Conservation (phyloP, 1,140 invertebrate species). For the Drosophila ambigua region DNA sequence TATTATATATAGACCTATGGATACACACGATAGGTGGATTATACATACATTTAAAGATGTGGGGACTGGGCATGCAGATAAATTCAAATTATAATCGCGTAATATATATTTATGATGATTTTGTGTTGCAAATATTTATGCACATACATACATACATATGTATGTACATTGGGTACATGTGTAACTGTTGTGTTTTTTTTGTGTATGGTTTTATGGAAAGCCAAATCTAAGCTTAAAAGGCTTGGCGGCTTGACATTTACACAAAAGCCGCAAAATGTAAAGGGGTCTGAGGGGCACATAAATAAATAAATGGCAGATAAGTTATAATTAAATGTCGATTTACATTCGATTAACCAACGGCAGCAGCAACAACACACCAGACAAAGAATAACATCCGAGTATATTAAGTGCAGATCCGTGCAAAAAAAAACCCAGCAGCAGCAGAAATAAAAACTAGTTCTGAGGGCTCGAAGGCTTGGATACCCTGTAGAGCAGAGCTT, state of each 20-base stretch:
- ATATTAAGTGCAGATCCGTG: slow-evolving; percentile 21
- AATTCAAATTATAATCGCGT: slow-evolving; percentile 53
- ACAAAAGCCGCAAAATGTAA: slow-evolving; percentile 43
- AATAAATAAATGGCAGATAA: slow-evolving; percentile 68
- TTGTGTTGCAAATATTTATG: not conserved
- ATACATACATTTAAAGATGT: not conserved
- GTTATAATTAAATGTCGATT: slow-evolving; percentile 75
- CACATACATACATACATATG: slow-evolving; percentile 1
- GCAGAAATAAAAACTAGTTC: too few species aligned
- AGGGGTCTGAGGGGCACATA: slow-evolving; percentile 3
- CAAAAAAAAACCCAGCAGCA: not conserved
- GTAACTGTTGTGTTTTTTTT: slow-evolving; percentile 5
- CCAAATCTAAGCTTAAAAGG: slow-evolving; percentile 53
- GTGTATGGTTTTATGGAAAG: slow-evolving; percentile 2
- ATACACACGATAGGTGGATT: slow-evolving; percentile 17
- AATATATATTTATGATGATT: slow-evolving; percentile 51
- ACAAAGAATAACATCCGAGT: not conserved
- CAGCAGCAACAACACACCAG: slow-evolving; percentile 3
- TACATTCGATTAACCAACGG: slow-evolving; percentile 60
- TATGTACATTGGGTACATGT: not conserved
- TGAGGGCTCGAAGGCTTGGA: too few species aligned
- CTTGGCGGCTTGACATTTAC: slow-evolving; percentile 47
- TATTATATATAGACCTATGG: slow-evolving; percentile 1
- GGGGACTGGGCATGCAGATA: slow-evolving; percentile 1
- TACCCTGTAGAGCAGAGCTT: too few species aligned